Evolutionary conservation across 2,888 invertebrate genomes (phyloP).

Genomic region (Euplagia quadripunctaria): DNA sequence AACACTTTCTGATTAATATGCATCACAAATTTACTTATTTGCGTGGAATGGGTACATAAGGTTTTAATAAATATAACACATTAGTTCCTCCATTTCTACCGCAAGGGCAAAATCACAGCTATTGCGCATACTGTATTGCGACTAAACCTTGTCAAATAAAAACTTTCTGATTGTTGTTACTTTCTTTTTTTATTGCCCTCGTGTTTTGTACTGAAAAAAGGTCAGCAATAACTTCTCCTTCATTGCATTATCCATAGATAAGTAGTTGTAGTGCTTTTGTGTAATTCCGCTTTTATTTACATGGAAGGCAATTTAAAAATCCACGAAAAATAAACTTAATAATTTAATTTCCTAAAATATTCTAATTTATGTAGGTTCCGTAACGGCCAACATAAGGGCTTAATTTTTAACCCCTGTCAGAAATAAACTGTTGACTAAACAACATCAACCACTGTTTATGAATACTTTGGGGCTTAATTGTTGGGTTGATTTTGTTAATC

Average conservation of each 20-base stretch:
- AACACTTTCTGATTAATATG: too few species aligned
- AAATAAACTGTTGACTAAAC: conserved; percentile 38
- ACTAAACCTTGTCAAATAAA: not conserved
- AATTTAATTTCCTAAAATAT: conserved; percentile 44
- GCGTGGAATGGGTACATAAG: too few species aligned
- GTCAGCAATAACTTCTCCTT: not conserved
- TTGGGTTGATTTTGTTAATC: too few species aligned
- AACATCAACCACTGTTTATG: conserved; percentile 19
- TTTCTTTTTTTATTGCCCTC: not conserved
- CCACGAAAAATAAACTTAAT: not conserved
- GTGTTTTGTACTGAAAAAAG: not conserved
- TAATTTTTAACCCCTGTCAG: conserved; percentile 56
- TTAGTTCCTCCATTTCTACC: too few species aligned
- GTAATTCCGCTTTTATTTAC: not conserved
- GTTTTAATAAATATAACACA: too few species aligned
- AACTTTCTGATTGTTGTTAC: not conserved
- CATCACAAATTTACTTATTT: too few species aligned
- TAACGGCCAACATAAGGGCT: conserved; percentile 43
- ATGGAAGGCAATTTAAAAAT: too few species aligned
- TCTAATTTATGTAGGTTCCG: conserved; percentile 62
- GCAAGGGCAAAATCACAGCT: too few species aligned
- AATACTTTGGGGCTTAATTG: not conserved
- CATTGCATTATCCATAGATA: not conserved
- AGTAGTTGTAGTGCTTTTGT: too few species aligned
- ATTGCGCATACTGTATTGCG: not conserved